phyloP scores from a whole-genome alignment of 2,888 invertebrate species.

The Smittia aterrima region DNA sequence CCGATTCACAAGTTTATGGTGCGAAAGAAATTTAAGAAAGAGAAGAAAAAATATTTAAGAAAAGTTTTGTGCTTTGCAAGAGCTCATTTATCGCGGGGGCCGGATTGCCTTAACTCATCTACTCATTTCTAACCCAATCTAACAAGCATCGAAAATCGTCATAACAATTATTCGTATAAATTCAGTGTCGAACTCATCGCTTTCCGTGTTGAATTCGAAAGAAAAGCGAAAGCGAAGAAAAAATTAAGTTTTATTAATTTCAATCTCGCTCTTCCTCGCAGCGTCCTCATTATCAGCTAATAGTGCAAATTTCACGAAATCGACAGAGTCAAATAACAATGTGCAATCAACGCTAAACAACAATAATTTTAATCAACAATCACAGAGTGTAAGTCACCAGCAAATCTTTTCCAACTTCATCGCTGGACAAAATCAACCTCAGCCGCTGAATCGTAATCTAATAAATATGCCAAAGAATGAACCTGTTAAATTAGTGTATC shows the following conservation, averaged over 20 bases:
- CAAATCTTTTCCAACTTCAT: conserved; percentile 31
- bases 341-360: conserved; percentile 28
- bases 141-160: neutral
- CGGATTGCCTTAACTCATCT: conserved; percentile 2
- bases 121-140: conserved; percentile 9
- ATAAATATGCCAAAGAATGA: conserved; percentile 55
- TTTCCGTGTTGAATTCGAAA: neutral
- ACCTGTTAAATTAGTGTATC: conserved; percentile 59
- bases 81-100: neutral
- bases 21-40: conserved; percentile 51
- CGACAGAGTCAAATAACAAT: conserved; percentile 48
- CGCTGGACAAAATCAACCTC: neutral
- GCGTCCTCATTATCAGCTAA: conserved; percentile 26
- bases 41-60: neutral
- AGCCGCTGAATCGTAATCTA: conserved; percentile 44
- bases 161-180: neutral
- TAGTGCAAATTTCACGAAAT: conserved; percentile 38
- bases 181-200: neutral
- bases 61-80: neutral
- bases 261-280: conserved; percentile 14
- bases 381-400: conserved; percentile 46
- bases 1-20: conserved; percentile 55
- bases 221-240: conserved; percentile 3
- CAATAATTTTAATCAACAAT: conserved; percentile 42
- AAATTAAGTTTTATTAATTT: conserved; percentile 3